Evolutionary conservation across 2,797 vertebrate genomes (phyloP).

Genomic region (Silurus aristotelis): DNA sequence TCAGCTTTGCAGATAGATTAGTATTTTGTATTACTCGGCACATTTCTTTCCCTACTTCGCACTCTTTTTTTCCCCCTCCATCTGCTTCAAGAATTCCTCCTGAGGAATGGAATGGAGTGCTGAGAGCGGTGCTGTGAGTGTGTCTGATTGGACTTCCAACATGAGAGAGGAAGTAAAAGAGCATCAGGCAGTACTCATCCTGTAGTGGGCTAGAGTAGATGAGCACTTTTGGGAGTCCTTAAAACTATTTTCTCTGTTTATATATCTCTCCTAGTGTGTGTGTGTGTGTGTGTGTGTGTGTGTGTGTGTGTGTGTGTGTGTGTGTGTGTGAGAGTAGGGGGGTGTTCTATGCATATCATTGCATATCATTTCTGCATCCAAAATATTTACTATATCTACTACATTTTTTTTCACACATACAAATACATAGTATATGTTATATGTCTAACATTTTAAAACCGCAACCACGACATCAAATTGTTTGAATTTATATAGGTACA

Average conservation of each 20-base stretch:
- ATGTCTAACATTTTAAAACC: too few relatives aligned
- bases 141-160: background rate
- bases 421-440: too few relatives aligned
- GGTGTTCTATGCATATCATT: slow-evolving; percentile 37
- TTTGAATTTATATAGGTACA: background rate
- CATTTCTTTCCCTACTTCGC: slow-evolving; percentile 39
- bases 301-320: background rate
- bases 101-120: slow-evolving; percentile 50
- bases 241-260: background rate
- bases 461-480: background rate
- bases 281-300: slow-evolving; percentile 31
- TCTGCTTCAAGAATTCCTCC: slow-evolving; percentile 48
- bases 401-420: too few relatives aligned
- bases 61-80: background rate
- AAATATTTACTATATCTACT: background rate
- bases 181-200: background rate
- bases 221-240: background rate
- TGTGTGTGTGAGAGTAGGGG: background rate
- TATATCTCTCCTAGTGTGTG: background rate
- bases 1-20: slow-evolving; percentile 66
- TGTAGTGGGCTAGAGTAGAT: background rate
- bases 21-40: slow-evolving; percentile 52
- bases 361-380: slow-evolving; percentile 21
- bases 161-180: background rate
- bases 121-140: slow-evolving; percentile 21